Evolutionary conservation across 1,140 invertebrate species (phyloP).

Genomic region (Pectinophora gossypiella): DNA sequence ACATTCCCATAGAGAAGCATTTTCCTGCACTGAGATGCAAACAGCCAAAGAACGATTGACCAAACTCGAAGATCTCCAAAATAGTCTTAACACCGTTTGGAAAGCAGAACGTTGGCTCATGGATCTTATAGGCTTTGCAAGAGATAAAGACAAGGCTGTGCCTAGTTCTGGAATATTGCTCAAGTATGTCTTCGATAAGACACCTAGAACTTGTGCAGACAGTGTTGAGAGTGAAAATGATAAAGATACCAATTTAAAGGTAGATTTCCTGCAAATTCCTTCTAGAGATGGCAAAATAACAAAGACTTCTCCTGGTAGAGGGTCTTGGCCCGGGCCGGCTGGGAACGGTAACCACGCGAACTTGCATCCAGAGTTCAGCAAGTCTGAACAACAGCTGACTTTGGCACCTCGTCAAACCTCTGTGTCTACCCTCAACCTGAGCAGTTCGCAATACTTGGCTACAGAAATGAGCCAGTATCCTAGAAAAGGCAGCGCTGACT

Average conservation of each 20-base stretch:
- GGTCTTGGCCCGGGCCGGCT: constrained; percentile 90
- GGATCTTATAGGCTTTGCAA: constrained; percentile 93
- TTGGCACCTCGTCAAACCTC: constrained; percentile 69
- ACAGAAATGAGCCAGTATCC: constrained; percentile 71
- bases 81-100: constrained; percentile 90
- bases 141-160: constrained; percentile 82
- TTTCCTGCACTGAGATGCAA: constrained; percentile 90
- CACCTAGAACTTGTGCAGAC: constrained; percentile 41
- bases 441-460: constrained; percentile 72
- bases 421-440: constrained; percentile 65
- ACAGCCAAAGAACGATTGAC: constrained; percentile 89
- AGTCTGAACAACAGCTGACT: constrained; percentile 87
- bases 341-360: constrained; percentile 70
- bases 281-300: constrained; percentile 83
- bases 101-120: constrained; percentile 95
- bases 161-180: constrained; percentile 62
- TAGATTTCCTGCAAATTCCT: constrained; percentile 81
- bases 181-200: constrained; percentile 70
- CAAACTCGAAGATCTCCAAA: constrained; percentile 88
- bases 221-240: constrained; percentile 28
- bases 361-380: constrained; percentile 85
- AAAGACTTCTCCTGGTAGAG: constrained; percentile 85
- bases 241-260: constrained; percentile 48
- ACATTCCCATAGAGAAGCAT: constrained; percentile 94
- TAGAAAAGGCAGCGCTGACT: constrained; percentile 80